phyloP scores from a whole-genome alignment of 1,140 invertebrate species.

The Bombus waltoni region DNA sequence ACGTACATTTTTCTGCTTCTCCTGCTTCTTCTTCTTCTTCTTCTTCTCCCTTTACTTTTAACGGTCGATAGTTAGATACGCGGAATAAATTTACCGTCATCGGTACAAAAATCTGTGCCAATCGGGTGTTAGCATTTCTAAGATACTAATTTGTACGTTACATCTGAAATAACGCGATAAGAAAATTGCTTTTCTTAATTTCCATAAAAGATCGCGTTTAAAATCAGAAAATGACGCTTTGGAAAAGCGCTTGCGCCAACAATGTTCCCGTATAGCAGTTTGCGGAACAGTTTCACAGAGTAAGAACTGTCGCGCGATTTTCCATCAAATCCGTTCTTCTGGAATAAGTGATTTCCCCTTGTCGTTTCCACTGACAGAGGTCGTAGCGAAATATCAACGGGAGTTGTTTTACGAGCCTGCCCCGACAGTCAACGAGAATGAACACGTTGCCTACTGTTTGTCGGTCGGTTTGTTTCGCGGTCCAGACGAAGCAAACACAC shows the following conservation, averaged over 20 bases:
- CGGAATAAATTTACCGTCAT: too few relatives aligned
- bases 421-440: slow-evolving; percentile 52
- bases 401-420: slow-evolving; percentile 57
- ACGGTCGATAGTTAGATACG: too few relatives aligned
- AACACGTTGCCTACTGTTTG: slow-evolving; percentile 70
- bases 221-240: not conserved
- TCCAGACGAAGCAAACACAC: slow-evolving; percentile 74
- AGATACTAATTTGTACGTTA: too few relatives aligned
- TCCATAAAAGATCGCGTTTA: not conserved
- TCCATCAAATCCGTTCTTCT: slow-evolving; percentile 38
- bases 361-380: slow-evolving; percentile 56
- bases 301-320: not conserved
- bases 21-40: too few relatives aligned
- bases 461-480: slow-evolving; percentile 67
- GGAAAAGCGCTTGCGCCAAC: too few relatives aligned
- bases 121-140: too few relatives aligned
- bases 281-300: not conserved
- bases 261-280: not conserved
- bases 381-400: slow-evolving; percentile 46
- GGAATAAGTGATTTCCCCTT: slow-evolving; percentile 56
- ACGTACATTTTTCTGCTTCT: too few relatives aligned
- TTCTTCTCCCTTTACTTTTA: too few relatives aligned
- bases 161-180: too few relatives aligned
- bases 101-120: too few relatives aligned
- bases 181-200: not conserved